Base-by-base conservation (phyloP, 2,797 vertebrate species). In the Pseudomugil tenellus region DNA sequence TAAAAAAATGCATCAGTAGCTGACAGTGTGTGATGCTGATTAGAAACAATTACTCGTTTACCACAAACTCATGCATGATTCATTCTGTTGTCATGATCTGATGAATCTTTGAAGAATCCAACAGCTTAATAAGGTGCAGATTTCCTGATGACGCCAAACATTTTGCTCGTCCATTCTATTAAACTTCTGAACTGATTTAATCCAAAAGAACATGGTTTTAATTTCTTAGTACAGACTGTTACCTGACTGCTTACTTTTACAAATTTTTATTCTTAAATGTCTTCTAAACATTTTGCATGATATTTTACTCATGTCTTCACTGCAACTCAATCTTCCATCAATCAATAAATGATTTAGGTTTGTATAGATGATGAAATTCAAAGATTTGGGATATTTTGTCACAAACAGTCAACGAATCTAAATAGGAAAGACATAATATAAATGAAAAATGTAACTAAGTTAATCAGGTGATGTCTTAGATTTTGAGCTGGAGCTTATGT, bases 271-370 rank as follows among this genome's bases (percentile, higher is more conserved):
- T 75, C 63, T 32, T 72, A 37, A 56, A 52, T 16, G 58, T 41
- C 61, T 75, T 75, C 1, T 61, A 70, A 67, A 72, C 34, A 52
- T 65, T 54, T 63, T 23, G 46, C 21, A 48, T 23, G 7, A 26
- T 13, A 51, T 51, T 51, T 19, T 14, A 25, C 25, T 25, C 11
- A 0, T 25, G 25, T 25, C 2, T 23, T 49, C n/a, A 14, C 2
- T 21, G 23, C 2, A 13, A 14, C 25, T 26, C 25, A 26, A 25
- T 6, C 25, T 41, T 23, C 1, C 14, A 14, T 25, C 25, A 25
- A 14, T 13, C 21, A 51, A 51, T 25, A 23, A 51, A 25, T 23
- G 3, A 25, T 51, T 51, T 21, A 25, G 9, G 21, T 21, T 32
- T 32, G 8, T 32, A 9, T 6, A 6, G 32, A 9, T 21, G 4